Evolutionary conservation across 1,140 invertebrate species (phyloP).

Genomic region (Magallana angulata): DNA sequence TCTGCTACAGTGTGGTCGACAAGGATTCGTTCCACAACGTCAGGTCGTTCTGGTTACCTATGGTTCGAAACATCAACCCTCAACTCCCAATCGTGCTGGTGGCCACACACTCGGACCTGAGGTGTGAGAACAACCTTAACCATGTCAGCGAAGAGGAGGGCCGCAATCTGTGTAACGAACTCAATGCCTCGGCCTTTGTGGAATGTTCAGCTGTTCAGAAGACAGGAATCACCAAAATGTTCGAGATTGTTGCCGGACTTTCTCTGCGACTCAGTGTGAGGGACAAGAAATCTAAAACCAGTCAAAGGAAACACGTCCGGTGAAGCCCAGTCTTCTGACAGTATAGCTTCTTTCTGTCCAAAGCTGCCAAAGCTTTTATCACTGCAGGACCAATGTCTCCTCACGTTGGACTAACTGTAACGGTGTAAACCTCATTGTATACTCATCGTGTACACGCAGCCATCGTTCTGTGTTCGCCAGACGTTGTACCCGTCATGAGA

Average conservation of each 20-base stretch:
- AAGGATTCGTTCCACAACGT: slow-evolving; percentile 99
- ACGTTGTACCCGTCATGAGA: background rate
- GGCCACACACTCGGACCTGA: slow-evolving; percentile 75
- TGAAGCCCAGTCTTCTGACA: background rate
- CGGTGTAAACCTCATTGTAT: background rate
- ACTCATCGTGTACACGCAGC: background rate
- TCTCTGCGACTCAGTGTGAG: slow-evolving; percentile 85
- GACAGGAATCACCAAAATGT: slow-evolving; percentile 93
- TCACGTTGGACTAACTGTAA: background rate
- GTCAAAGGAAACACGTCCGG: slow-evolving; percentile 54
- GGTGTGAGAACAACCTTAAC: slow-evolving; percentile 52
- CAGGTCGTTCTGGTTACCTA: slow-evolving; percentile 88
- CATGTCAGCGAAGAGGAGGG: slow-evolving; percentile 86
- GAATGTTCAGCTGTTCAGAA: slow-evolving; percentile 95
- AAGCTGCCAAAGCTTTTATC: background rate
- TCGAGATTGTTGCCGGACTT: slow-evolving; percentile 86
- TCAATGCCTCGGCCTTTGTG: slow-evolving; percentile 91
- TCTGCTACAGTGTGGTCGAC: slow-evolving; percentile 99
- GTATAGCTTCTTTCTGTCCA: background rate
- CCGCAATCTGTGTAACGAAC: slow-evolving; percentile 84
- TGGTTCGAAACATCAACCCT: slow-evolving; percentile 79
- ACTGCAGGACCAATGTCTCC: background rate
- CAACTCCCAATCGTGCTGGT: slow-evolving; percentile 91
- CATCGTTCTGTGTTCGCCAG: background rate
- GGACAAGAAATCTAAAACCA: slow-evolving; percentile 66